A percentile compares a stretch with the other conserved stretches of the same genome.
phyloP scores from a whole-genome alignment of 2,113 vertebrate species.

The Okapia johnstoni region DNA sequence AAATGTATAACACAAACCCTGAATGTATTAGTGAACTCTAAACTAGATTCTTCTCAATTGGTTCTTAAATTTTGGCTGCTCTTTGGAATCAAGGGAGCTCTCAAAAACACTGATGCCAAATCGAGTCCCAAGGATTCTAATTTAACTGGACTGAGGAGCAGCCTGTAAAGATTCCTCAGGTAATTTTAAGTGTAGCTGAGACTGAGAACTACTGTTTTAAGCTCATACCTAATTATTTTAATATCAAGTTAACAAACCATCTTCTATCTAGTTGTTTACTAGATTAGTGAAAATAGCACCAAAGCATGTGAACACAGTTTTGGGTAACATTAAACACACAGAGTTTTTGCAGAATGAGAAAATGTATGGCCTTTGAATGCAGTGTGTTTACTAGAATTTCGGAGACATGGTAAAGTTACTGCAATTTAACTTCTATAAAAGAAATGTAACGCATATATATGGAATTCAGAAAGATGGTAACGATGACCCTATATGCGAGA shows the following conservation, averaged over 20 bases:
- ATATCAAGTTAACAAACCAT: background rate
- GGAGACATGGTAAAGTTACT: background rate
- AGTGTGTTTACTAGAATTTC: conserved; percentile 8
- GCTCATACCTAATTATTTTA: background rate
- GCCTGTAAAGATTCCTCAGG: background rate
- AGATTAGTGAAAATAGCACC: background rate
- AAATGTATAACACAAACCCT: background rate
- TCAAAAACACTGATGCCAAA: background rate
- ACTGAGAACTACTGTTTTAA: background rate
- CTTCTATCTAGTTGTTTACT: background rate
- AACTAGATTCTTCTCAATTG: background rate
- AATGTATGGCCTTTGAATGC: background rate
- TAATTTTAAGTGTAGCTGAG: background rate
- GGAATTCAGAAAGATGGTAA: background rate
- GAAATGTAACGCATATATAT: background rate
- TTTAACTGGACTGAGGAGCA: background rate
- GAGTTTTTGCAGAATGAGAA: conserved; percentile 27
- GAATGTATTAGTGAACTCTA: background rate
- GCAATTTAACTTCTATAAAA: conserved; percentile 21
- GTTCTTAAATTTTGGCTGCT: background rate
- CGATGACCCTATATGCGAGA: background rate
- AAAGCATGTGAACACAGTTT: background rate
- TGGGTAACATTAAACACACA: background rate
- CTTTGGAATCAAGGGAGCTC: background rate
- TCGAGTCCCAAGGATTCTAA: background rate